phyloP scores from a whole-genome alignment of 2,888 invertebrate species.

The Nebria brevicollis region DNA sequence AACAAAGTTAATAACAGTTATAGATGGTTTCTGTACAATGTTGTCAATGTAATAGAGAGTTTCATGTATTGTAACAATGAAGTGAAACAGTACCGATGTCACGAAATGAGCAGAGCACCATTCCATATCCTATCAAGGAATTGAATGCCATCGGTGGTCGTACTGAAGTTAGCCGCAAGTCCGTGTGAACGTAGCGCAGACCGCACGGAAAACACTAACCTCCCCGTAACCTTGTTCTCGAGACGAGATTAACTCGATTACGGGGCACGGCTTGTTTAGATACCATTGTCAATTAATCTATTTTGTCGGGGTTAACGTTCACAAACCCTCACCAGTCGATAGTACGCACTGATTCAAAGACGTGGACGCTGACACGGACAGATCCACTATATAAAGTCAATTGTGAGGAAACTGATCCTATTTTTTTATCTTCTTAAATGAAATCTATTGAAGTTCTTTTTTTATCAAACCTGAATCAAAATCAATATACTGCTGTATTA shows the following conservation, averaged over 20 bases:
- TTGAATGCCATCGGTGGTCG: constrained; percentile 20
- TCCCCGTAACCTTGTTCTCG: constrained; percentile 13
- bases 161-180: constrained; percentile 13
- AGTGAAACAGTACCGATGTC: not conserved
- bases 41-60: not conserved
- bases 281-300: constrained; percentile 26
- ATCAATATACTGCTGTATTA: not conserved
- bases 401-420: not conserved
- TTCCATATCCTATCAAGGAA: constrained; percentile 9
- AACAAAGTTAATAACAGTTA: not conserved
- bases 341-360: constrained; percentile 14
- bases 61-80: not conserved
- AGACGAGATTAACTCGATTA: constrained; percentile 29
- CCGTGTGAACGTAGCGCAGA: constrained; percentile 8
- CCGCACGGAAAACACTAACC: constrained; percentile 16
- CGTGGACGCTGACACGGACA: not conserved
- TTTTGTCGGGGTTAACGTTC: constrained; percentile 18
- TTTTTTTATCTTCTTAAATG: not conserved
- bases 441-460: not conserved
- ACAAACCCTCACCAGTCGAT: not conserved
- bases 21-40: not conserved
- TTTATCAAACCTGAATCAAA: not conserved
- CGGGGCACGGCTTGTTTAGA: constrained; percentile 26
- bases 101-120: not conserved
- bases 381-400: not conserved